phyloP scores from a whole-genome alignment of 2,888 invertebrate species.

The Metallyticus violacea region DNA sequence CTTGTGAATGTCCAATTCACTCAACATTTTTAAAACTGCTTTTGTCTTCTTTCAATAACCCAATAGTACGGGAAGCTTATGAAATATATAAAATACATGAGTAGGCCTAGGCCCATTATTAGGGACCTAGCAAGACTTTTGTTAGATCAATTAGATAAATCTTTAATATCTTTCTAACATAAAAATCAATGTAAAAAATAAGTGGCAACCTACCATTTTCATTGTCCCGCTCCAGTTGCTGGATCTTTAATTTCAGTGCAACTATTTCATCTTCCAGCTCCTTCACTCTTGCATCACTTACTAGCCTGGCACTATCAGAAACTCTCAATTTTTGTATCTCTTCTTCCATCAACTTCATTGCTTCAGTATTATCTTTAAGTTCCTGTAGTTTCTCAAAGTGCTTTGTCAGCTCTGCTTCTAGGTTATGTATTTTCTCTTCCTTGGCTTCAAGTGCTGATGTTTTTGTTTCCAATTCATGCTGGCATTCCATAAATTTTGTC shows the following conservation, averaged over 20 bases:
- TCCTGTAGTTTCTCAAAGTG: neutral
- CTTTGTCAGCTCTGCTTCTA: constrained; percentile 8
- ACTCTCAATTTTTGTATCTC: neutral
- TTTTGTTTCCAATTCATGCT: constrained; percentile 8
- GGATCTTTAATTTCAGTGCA: constrained; percentile 11
- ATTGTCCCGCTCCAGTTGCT: constrained; percentile 24
- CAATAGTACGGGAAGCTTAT: too few species aligned
- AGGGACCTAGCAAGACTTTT: too few species aligned
- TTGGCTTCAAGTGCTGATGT: constrained; percentile 40
- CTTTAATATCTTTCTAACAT: neutral
- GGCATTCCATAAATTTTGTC: constrained; percentile 3
- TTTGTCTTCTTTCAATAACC: too few species aligned
- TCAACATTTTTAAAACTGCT: too few species aligned
- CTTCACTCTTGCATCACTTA: neutral
- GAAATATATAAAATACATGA: too few species aligned
- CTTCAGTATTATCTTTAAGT: neutral
- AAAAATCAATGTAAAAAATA: neutral
- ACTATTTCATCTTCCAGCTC: constrained; percentile 11
- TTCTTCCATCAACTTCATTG: neutral
- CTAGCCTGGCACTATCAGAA: neutral
- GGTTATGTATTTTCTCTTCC: constrained; percentile 38
- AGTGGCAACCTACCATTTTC: constrained; percentile 16
- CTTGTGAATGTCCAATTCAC: too few species aligned
- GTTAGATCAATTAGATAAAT: too few species aligned
- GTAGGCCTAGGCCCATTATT: too few species aligned